Evolutionary conservation across 2,113 vertebrate genomes (phyloP), one percentile per base, ranked within the genome.

Genomic region (Laterallus jamaicensis): DNA sequence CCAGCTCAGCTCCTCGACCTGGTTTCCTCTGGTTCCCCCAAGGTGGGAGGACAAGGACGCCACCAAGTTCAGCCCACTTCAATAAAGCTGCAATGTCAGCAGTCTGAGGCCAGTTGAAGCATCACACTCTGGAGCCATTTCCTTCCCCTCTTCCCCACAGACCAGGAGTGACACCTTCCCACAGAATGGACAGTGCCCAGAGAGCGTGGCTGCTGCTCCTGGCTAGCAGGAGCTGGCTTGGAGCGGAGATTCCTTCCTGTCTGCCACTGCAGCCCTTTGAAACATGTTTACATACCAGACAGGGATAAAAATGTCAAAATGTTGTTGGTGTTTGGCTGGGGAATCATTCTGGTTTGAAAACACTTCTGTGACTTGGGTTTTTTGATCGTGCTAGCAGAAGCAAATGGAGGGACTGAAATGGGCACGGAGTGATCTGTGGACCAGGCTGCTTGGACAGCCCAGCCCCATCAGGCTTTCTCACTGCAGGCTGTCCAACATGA

Each of bases 401-500:
- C 75, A 88, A 68, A 76, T 15, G 31, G 44, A 64, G 39, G 42
- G 28, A 37, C 28, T 55, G 35, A 67, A 76, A 42, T 0, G 0
- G 44, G 58, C 42, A 37, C 0, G 0, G 74, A 68, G 15, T 3
- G 5, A 67, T 32, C 3, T 16, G 37, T 15, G n/a, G 49, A 35
- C 28, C 35, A 49, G 35, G 49, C 26, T 89, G 60, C 49, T 68
- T 32, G 42, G 60, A 42, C 22, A 64, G 42, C 31, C 28, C 52
- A 63, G 47, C 19, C 86, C 47, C 4, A 1, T 2, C 5, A 40
- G 29, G 16, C 42, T 93, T 86, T 62, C 56, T 42, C 42, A 56
- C 8, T 0, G 0, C 24, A 35, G 32, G 11, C n/a, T 84, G 29
- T 79, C 44, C 0, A 0, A 18, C 0, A 0, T 1, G 1, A 8